Evolutionary conservation across 2,797 vertebrate genomes (phyloP).

Genomic region (Leptatherina wallacei): DNA sequence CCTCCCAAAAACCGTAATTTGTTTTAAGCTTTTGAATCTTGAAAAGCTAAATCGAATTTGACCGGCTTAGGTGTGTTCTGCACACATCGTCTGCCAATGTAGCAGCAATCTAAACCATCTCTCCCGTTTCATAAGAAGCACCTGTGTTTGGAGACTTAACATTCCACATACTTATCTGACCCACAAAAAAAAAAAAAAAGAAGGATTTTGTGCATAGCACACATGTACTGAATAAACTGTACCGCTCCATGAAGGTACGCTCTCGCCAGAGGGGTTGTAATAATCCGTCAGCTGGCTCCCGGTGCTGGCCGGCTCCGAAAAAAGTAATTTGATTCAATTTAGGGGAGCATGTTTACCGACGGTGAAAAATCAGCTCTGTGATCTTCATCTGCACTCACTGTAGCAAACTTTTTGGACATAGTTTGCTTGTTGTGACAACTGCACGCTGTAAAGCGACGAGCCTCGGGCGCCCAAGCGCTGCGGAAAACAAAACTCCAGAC

Average conservation of each 20-base stretch:
- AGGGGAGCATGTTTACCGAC: conserved; percentile 19
- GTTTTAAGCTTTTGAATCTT: conserved; percentile 69
- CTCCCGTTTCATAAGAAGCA: conserved; percentile 83
- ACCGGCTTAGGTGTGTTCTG: conserved; percentile 73
- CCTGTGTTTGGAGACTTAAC: conserved; percentile 85
- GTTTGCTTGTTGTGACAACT: conserved; percentile 71
- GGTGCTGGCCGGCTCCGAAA: conserved; percentile 8
- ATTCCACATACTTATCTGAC: conserved; percentile 83
- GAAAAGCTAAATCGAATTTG: conserved; percentile 72
- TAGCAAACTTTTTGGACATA: conserved; percentile 45
- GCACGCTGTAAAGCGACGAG: conserved; percentile 50
- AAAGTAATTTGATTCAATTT: conserved; percentile 18
- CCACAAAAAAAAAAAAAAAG: conserved; percentile 43
- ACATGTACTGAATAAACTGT: conserved; percentile 79
- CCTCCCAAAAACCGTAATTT: conserved; percentile 60
- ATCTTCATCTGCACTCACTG: conserved; percentile 46
- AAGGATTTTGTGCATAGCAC: conserved; percentile 75
- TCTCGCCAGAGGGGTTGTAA: conserved; percentile 48
- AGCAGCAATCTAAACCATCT: conserved; percentile 80
- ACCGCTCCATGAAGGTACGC: conserved; percentile 66
- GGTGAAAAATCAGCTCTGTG: not conserved
- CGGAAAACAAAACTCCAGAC: conserved; percentile 60
- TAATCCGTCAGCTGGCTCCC: conserved; percentile 43
- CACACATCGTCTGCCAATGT: conserved; percentile 73
- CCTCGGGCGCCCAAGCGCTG: conserved; percentile 42